Evolutionary conservation across 37 sponge, comb jelly and placozoan species (phyloP), one percentile per base, ranked within the genome.

Genomic region (Crambe crambe): DNA sequence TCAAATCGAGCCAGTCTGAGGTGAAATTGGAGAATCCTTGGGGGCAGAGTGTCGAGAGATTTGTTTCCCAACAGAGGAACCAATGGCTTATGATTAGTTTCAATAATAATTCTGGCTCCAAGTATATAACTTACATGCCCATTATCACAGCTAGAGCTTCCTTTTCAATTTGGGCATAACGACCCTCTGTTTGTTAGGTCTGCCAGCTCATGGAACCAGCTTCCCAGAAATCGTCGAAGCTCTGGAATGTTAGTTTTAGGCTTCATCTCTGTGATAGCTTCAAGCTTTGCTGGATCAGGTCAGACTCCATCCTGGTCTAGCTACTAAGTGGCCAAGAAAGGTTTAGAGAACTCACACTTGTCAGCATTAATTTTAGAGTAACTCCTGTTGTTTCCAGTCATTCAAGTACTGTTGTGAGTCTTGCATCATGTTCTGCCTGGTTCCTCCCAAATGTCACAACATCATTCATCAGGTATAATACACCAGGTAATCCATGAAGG

Each of bases 41-140:
- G 72, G 76, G 85, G 85, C n/a, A 84, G 43, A 15, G 15, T 51
- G 39, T 80, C 71, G 17, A 70, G 72, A 30, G 68, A 35, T 31
- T 68, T 80, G 58, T 34, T 44, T n/a, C 59, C 56, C 58, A 80
- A 59, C 36, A 80, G 39, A 8, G 81, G 81, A 3, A 80, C 71
- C 15, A 68, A 44, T 47, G 81, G 81, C 42, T 80, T 80, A 68
- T 80, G 81, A 37, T 80, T 72, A 18, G 81, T 56, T 64, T 80
- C 72, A 4, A 80, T 58, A 56, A 37, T 35, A 32, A 70, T 23
- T 23, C 4, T n/a, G 23, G 8, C 40, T 5, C 81, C 81, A 35
- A 69, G 41, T 38, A 80, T 35, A 34, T 70, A 80, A 31, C 31
- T 74, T 30, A 32, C 75, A 74, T 3, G 75, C 75, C 75, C 75